Percentiles rank a stretch among this genome's conserved stretches.
Evolutionary conservation across 2,113 vertebrate species (phyloP).

Genomic region (Mus musculus): GRCm39 chr3:45778001-45778500

Average conservation of each 20-base stretch:
- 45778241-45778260: slow-evolving; percentile 52
- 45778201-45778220: slow-evolving; percentile 71
- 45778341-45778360: slow-evolving; percentile 74
- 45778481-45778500: not conserved
- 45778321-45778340: slow-evolving; percentile 42
- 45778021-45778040: not conserved
- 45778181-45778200: slow-evolving; percentile 78
- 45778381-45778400: not conserved
- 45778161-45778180: slow-evolving; percentile 77
- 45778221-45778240: slow-evolving; percentile 73
- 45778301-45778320: slow-evolving; percentile 44
- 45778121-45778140: slow-evolving; percentile 69
- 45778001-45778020: not conserved
- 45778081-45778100: slow-evolving; percentile 65
- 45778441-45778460: slow-evolving; percentile 71
- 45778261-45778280: slow-evolving; percentile 61
- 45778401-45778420: slow-evolving; percentile 64
- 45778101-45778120: slow-evolving; percentile 71
- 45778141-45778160: slow-evolving; percentile 75
- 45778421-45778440: slow-evolving; percentile 63
- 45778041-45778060: not conserved
- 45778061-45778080: slow-evolving; percentile 59
- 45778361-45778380: not conserved
- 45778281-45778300: slow-evolving; percentile 62
- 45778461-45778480: slow-evolving; percentile 36